These are phyloP conservation scores for Ooceraea biroi DNA, from an alignment of 1,140 invertebrate genomes.

Conservation along the genomic window DNA sequence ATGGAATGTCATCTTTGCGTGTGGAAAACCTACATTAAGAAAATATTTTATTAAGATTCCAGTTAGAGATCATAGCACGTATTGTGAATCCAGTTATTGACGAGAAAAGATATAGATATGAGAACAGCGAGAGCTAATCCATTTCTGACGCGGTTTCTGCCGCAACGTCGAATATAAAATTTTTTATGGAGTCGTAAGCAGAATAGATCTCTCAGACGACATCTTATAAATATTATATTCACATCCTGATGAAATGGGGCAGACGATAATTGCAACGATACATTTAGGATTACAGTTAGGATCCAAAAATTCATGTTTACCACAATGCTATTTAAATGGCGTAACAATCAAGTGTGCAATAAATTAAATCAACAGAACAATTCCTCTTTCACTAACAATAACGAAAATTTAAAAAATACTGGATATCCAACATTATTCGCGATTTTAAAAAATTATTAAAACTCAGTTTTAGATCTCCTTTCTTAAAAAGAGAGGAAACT, in stretches of 20 bases:
- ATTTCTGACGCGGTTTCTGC: neutral
- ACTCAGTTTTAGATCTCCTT: neutral
- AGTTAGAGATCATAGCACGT: neutral
- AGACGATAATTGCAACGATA: neutral
- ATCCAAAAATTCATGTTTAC: constrained; percentile 5
- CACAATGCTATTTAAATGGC: neutral
- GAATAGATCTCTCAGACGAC: neutral
- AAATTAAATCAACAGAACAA: neutral
- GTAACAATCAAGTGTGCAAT: neutral
- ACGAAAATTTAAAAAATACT: neutral
- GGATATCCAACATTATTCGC: neutral
- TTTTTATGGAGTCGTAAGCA: constrained; percentile 46
- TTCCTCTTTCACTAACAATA: neutral
- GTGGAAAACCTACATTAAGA: constrained; percentile 33
- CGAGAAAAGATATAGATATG: constrained; percentile 26
- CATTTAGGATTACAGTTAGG: neutral
- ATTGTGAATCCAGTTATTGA: constrained; percentile 8
- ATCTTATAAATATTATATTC: neutral
- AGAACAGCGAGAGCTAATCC: constrained; percentile 30
- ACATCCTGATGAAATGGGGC: neutral
- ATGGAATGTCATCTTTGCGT: neutral
- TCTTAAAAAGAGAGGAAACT: neutral
- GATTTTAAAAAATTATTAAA: neutral
- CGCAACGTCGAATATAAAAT: constrained; percentile 55
- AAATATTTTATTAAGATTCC: constrained; percentile 38